Evolutionary conservation across 2,797 vertebrate genomes (phyloP), one percentile per base, ranked within the genome.

Genomic region (Esox lucius): DNA sequence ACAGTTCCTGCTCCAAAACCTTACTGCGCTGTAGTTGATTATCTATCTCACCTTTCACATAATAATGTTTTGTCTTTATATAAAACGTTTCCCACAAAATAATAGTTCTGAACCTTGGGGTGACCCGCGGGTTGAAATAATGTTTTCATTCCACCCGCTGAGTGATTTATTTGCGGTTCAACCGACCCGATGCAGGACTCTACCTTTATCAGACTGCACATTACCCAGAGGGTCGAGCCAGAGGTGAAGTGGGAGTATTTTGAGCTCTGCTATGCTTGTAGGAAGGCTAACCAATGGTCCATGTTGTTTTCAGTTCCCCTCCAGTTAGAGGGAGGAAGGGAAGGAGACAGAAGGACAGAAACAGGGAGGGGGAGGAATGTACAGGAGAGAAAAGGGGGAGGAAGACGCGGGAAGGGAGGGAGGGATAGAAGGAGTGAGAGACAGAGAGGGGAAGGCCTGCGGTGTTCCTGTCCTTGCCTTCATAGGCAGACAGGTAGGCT

Each of bases 381-480:
- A 8, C 22, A 42, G n/a, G 79, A 80, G 78, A 76, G 61, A 72
- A n/a, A 76, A 5, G 61, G 61, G 75, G 59, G 61, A 61, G 22
- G 12, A 22, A 26, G 11, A 61, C 1, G 3, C 33, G 13, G 13
- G 12, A 5, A 72, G 16, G 35, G 39, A 26, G n/a, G 5, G 7
- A 48, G 13, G n/a, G 26, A 39, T 13, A 70, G 64, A 59, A 69
- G 48, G 35, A 72, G 42, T 13, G 19, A 66, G 24, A 26, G 61
- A 28, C 5, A 19, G 42, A 26, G 46, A 12, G 17, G 35, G 16
- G 48, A 17, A 7, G 33, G 75, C 81, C 83, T 87, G 86, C 91
- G 90, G 89, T 91, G 87, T 91, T 91, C 86, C 91, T 91, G 87
- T 87, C 86, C 91, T 66, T 66, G 89, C 86, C 88, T 85, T 67